Evolutionary conservation across 2,888 invertebrate genomes (phyloP), one percentile per base, ranked within the genome.

Genomic region (Zele albiditarsus): DNA sequence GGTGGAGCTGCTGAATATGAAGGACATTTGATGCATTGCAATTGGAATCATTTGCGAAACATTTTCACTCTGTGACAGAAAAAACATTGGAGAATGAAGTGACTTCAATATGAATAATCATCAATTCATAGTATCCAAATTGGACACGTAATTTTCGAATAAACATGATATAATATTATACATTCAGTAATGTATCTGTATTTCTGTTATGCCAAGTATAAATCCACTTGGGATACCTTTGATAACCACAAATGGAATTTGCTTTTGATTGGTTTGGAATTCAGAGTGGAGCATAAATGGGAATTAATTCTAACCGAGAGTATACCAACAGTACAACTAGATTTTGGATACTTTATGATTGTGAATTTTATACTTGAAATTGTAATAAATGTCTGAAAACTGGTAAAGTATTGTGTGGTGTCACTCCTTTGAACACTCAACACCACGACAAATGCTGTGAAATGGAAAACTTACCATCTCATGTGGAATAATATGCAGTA

Each of bases 241-340:
- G 46, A 71, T 62, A 62, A 42, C n/a, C 71, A 62, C 46, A 46
- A 62, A 71, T 42, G 62, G 28, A 46, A 53, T 38, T 49, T 28
- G n/a, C 16, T 71, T 25, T 57, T 71, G 62, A 71, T 71, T 71
- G 62, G 27, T 71, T 62, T 62, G 28, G 42, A 38, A 71, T 71
- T 71, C 62, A 42, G 20, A 62, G 62, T 58, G 25, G 16, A 60
- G 28, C 27, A 2, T 16, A 25, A 62, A 46, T 28, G 42, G 53
- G 28, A 71, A 71, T 62, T 71, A 71, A 62, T 71, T 62, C 20
- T 42, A 20, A 60, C 28, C n/a, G 28, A 14, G 57, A 28, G 25
- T 27, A 60, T 58, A 60, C 27, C 27, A 25, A 14, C 5, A 60
- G 16, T 60, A 5, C 12, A 3, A 27, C 28, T 60, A 27, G 12